These are phyloP conservation scores for Xylota segnis DNA, from an alignment of 2,888 invertebrate species.

Conservation along the genomic window DNA sequence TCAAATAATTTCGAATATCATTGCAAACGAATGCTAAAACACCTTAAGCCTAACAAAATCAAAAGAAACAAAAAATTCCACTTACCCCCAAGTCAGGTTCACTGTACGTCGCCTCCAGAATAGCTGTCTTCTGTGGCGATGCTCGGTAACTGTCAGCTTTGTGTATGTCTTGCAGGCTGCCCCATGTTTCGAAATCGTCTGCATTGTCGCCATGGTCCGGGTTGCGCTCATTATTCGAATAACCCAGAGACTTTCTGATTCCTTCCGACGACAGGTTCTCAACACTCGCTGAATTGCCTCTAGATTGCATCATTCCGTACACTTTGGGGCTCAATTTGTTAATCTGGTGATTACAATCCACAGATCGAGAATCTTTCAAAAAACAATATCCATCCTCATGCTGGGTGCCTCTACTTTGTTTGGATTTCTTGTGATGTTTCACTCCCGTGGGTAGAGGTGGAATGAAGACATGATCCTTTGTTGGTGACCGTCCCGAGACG, in stretches of 20 bases:
- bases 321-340: slow-evolving; percentile 88
- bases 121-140: slow-evolving; percentile 73
- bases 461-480: slow-evolving; percentile 79
- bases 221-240: slow-evolving; percentile 74
- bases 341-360: slow-evolving; percentile 55
- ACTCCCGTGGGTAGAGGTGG: slow-evolving; percentile 65
- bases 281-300: slow-evolving; percentile 81
- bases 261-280: slow-evolving; percentile 81
- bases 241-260: slow-evolving; percentile 79
- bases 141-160: slow-evolving; percentile 66
- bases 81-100: slow-evolving; percentile 88
- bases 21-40: too few relatives aligned
- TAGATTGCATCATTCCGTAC: slow-evolving; percentile 85
- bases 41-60: too few relatives aligned
- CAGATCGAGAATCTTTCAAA: slow-evolving; percentile 78
- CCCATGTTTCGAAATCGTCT: slow-evolving; percentile 85
- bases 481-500: slow-evolving; percentile 57
- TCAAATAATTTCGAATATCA: too few relatives aligned
- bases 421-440: slow-evolving; percentile 62
- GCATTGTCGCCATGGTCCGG: slow-evolving; percentile 78
- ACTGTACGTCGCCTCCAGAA: slow-evolving; percentile 86
- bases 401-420: slow-evolving; percentile 20
- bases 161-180: slow-evolving; percentile 88
- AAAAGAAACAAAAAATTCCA: slow-evolving; percentile 51
- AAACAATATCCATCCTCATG: slow-evolving; percentile 67